These are phyloP conservation scores for Amphipoea oculea DNA, from an alignment of 2,888 invertebrate species.

Conservation along the genomic window DNA sequence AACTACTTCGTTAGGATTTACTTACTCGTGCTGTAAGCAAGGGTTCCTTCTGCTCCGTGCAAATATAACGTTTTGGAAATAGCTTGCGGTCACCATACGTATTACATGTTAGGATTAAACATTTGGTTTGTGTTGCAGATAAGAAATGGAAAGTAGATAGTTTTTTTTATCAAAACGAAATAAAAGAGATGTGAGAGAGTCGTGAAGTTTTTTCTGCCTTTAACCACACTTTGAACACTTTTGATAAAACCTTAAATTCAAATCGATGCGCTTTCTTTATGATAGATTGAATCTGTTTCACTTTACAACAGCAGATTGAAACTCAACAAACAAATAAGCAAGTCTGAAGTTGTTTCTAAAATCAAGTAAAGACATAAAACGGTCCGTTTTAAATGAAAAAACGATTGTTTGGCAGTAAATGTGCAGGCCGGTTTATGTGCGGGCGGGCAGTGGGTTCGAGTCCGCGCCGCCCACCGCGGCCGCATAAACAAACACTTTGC, in stretches of 20 bases:
- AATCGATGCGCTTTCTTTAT: constrained; percentile 24
- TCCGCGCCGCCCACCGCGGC: constrained; percentile 75
- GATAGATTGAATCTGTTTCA: constrained; percentile 27
- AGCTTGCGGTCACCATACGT: not conserved
- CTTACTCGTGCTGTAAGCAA: not conserved
- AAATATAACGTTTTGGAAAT: not conserved
- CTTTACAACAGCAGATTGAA: constrained; percentile 51
- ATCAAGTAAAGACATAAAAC: constrained; percentile 69
- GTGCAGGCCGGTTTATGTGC: constrained; percentile 81
- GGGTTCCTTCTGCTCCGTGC: not conserved
- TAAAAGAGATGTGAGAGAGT: not conserved
- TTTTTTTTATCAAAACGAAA: not conserved
- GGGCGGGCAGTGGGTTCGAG: constrained; percentile 63
- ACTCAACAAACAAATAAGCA: constrained; percentile 60
- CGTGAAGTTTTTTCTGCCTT: not conserved
- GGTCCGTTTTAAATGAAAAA: constrained; percentile 69
- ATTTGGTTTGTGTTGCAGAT: not conserved
- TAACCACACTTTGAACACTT: no score
- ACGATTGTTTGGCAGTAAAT: constrained; percentile 78
- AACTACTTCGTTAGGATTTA: not conserved
- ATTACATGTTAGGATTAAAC: not conserved
- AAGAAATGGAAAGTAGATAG: not conserved
- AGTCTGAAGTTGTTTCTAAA: constrained; percentile 63
- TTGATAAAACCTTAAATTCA: constrained; percentile 9
- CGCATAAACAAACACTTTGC: constrained; percentile 89